phyloP scores from a whole-genome alignment of 2,888 invertebrate genomes.

The Tiphia femorata region DNA sequence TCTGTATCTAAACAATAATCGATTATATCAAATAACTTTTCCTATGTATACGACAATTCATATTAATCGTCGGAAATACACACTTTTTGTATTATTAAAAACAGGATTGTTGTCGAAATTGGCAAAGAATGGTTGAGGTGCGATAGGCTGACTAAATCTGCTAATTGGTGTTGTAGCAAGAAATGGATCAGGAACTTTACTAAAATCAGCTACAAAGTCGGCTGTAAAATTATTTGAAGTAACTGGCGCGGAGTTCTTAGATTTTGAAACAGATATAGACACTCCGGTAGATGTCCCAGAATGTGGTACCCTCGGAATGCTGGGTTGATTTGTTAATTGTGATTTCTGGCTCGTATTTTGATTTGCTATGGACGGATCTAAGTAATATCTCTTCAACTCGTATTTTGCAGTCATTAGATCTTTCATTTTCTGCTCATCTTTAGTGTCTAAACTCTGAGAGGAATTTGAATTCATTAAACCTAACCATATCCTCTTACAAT shows the following conservation, averaged over 20 bases:
- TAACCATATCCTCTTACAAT: constrained; percentile 93
- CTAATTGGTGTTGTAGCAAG: constrained; percentile 51
- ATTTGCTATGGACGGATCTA: constrained; percentile 61
- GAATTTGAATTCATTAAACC: constrained; percentile 83
- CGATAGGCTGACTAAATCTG: constrained; percentile 49
- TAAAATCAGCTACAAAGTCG: constrained; percentile 67
- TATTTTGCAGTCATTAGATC: constrained; percentile 96
- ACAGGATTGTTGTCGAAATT: constrained; percentile 82
- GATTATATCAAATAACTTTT: not conserved
- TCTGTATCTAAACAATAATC: constrained; percentile 21
- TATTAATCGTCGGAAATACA: constrained; percentile 22
- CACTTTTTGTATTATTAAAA: constrained; percentile 69
- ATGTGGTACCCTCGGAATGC: constrained; percentile 58
- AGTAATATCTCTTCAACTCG: constrained; percentile 85
- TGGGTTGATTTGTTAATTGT: constrained; percentile 40
- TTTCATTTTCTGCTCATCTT: constrained; percentile 90
- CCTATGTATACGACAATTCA: not conserved
- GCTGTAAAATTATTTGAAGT: constrained; percentile 54
- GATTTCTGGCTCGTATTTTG: constrained; percentile 45
- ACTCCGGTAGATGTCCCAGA: constrained; percentile 48
- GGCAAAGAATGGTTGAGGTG: constrained; percentile 74
- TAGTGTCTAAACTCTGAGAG: constrained; percentile 72
- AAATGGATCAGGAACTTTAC: constrained; percentile 62
- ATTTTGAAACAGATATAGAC: constrained; percentile 38
- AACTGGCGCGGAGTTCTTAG: constrained; percentile 44